Evolutionary conservation across 2,797 vertebrate genomes (phyloP), one percentile per base, ranked within the genome.

Genomic region (Caiman crocodilus): DNA sequence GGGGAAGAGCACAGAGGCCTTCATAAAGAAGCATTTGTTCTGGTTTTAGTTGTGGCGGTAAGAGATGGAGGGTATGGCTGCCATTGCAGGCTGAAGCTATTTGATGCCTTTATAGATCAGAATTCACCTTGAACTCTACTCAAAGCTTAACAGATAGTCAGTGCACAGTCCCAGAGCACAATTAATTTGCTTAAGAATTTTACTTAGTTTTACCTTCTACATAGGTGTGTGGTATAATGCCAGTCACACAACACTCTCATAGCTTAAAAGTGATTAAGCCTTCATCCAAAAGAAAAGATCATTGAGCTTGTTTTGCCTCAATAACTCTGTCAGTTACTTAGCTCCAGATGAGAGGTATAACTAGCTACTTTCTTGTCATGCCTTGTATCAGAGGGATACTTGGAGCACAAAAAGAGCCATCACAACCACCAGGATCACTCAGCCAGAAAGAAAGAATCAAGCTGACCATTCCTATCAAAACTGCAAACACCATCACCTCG

Each of bases 171-270:
- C 23, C 21, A 82, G 63, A 63, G 57, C 35, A 84, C 80, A 81
- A 18, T 21, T 10, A 42, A 56, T 3, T 3, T 50, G 20, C 11
- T 14, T 32, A 35, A 35, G 71, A 59, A 20, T 1, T 3, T 0
- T 1, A 3, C 35, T 21, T 75, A 30, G 65, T 59, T 76, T 94
- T 89, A 32, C 55, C 1, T 2, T 28, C 32, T 73, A 13, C 9
- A 21, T 55, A 25, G 26, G 35, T 73, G 87, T 90, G 60, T 2
- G 23, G 58, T 5, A 30, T 18, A 21, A 2, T 3, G 5, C 15
- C 50, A 32, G 7, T 56, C 56, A 4, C 80, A 81, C 58, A 69
- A 9, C 20, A 61, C 23, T 61, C 11, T 25, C 21, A 25, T n/a
- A 4, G 5, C 69, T 65, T 9, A 59, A 9, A 26, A 59, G 58